Percentiles rank a stretch among this genome's conserved stretches.
Conservation (phyloP, 2,113 vertebrate genomes). For the Melanerpes aurifrons region DNA sequence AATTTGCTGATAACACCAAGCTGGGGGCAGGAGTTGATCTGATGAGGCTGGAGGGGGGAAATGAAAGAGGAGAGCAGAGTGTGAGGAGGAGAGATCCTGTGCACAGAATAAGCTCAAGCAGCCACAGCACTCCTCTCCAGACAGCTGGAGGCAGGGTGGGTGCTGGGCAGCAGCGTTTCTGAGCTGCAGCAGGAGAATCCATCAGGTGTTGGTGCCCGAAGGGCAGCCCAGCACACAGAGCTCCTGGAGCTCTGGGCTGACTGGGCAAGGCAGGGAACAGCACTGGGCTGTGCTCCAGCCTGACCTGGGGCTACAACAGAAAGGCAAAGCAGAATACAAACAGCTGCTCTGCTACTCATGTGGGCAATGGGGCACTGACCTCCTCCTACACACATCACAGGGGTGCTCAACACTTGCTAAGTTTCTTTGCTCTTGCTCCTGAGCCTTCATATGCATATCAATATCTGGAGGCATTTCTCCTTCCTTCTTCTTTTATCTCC, state of each 20-base stretch:
- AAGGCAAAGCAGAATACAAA: neutral
- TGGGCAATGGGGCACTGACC: neutral
- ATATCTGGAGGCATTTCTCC: no score
- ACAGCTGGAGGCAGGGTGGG: neutral
- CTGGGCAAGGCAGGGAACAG: neutral
- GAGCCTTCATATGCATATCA: neutral
- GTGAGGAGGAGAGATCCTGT: no score
- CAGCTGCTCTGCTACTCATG: neutral
- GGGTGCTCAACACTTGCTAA: neutral
- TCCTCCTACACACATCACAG: fast-evolving
- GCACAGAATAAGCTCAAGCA: neutral
- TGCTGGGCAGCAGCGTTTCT: neutral
- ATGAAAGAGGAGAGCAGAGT: neutral
- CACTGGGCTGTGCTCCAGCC: neutral
- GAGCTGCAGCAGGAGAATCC: neutral
- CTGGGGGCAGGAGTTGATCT: no score
- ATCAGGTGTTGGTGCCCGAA: fast-evolving
- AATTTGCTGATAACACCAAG: no score
- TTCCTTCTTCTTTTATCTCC: neutral
- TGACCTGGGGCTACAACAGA: fast-evolving
- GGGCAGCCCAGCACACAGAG: neutral
- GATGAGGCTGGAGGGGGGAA: neutral
- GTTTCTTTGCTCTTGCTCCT: neutral
- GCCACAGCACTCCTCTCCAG: neutral
- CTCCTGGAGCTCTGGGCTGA: fast-evolving